Base-by-base conservation (phyloP, 2,797 vertebrate species). In the Ibycter americanus region DNA sequence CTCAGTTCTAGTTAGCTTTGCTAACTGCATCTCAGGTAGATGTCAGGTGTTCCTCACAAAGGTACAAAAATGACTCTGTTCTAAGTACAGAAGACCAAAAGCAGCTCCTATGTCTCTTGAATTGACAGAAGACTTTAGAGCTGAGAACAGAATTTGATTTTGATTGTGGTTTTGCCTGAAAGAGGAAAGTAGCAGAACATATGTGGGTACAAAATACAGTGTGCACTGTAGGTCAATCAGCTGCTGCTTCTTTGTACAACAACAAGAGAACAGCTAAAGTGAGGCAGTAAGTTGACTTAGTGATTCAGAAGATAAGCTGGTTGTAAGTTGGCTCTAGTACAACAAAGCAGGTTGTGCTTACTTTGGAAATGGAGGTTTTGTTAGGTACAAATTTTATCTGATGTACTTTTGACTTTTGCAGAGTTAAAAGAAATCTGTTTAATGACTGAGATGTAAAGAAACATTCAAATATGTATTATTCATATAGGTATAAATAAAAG, bases 221-320 rank as follows among this genome's bases (percentile, higher is more conserved):
- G 11, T 11, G 25, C 6, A 0, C 38, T 68, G 13, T 32, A 58
- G 59, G 51, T 72, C 26, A 34, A 0, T 52, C 4, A 22, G 44
- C 42, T 88, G 54, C 86, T 67, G 20, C 56, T 70, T 2, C 56
- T 42, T 26, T 51, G 23, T 67, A 4, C 10, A 73, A 12, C 12
- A n/a, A 34, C n/a, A 78, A 4, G 56, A 36, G 65, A 70, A 16
- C 4, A 44, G 25, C 29, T n/a, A 3, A 52, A 62, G 8, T 21
- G 36, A 65, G 52, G 63, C 87, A 85, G 27, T 11, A n/a, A 52
- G 51, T 5, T 74, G 54, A 36, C 23, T 66, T 22, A 25, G 38
- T 9, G 38, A 4, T 70, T 51, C 76, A 32, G 34, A 51, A 76
- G 51, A 44, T 34, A 61, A 86, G 4, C 47, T 56, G 34, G 3